These are phyloP conservation scores for Dicranocentrus wangi DNA, from an alignment of 2,888 invertebrate genomes.

Conservation along the genomic window DNA sequence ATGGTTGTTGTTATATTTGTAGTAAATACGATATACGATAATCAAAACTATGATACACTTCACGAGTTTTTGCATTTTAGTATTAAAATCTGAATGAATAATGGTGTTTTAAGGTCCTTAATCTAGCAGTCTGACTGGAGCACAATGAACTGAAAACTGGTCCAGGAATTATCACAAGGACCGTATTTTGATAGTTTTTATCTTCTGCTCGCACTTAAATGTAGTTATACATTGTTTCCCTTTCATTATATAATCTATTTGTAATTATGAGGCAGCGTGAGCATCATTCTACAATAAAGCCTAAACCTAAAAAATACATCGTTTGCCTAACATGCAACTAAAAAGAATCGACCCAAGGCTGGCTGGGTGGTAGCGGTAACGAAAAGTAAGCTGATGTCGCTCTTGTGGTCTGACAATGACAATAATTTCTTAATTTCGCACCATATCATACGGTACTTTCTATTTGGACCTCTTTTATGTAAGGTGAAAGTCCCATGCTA, in stretches of 20 bases:
- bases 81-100: slow-evolving; percentile 49
- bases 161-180: slow-evolving; percentile 63
- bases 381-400: slow-evolving; percentile 42
- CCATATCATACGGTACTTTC: slow-evolving; percentile 71
- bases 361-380: too few species aligned
- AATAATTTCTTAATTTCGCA: slow-evolving; percentile 26
- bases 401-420: slow-evolving; percentile 25
- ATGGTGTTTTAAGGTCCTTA: slow-evolving; percentile 47
- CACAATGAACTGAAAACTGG: slow-evolving; percentile 59
- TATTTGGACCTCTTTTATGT: slow-evolving; percentile 71
- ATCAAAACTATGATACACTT: slow-evolving; percentile 37
- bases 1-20: slow-evolving; percentile 47
- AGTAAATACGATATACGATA: slow-evolving; percentile 34
- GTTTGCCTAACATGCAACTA: too few species aligned
- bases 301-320: slow-evolving; percentile 35
- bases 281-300: slow-evolving; percentile 56
- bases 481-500: slow-evolving; percentile 64
- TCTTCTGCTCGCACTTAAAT: neutral
- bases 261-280: slow-evolving; percentile 62
- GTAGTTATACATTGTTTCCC: slow-evolving; percentile 50
- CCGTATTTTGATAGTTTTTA: slow-evolving; percentile 21
- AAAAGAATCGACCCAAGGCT: too few species aligned
- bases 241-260: slow-evolving; percentile 26
- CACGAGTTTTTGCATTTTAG: slow-evolving; percentile 35
- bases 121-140: slow-evolving; percentile 63